Conservation (phyloP, 2,797 vertebrate genomes). For the Ateles fusciceps region DNA sequence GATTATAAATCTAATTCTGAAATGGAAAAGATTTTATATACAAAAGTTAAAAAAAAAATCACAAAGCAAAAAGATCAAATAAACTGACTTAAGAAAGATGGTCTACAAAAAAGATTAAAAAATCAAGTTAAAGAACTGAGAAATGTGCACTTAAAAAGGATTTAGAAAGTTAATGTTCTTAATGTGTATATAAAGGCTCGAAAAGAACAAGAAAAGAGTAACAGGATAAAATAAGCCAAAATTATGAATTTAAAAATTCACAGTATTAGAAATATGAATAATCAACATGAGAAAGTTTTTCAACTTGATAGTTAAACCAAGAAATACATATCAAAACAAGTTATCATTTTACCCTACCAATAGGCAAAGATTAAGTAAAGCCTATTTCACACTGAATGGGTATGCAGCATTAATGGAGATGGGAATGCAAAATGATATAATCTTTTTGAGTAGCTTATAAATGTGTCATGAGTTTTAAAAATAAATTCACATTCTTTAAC, state of each 20-base stretch:
- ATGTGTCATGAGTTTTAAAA: not conserved
- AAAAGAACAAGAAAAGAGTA: not conserved
- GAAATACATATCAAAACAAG: not conserved
- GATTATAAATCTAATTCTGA: not conserved
- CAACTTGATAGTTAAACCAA: not conserved
- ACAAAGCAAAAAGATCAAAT: not conserved
- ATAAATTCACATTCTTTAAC: not conserved
- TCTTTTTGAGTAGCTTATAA: not conserved
- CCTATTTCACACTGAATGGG: not conserved
- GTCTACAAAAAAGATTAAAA: not conserved
- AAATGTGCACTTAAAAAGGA: not conserved
- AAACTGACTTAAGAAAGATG: not conserved
- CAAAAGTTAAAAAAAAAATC: not conserved
- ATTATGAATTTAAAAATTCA: not conserved
- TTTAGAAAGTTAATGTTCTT: not conserved
- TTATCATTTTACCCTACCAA: constrained; percentile 7
- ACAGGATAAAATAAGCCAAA: not conserved
- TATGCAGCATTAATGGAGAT: not conserved
- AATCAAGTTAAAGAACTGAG: not conserved
- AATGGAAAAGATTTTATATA: not conserved
- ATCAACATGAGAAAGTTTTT: not conserved
- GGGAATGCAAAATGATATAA: not conserved
- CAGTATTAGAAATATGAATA: not conserved
- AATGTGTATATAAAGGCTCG: not conserved
- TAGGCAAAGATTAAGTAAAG: not conserved